Evolutionary conservation across 2,888 invertebrate genomes (phyloP).

Genomic region (Creontiades dilutus): DNA sequence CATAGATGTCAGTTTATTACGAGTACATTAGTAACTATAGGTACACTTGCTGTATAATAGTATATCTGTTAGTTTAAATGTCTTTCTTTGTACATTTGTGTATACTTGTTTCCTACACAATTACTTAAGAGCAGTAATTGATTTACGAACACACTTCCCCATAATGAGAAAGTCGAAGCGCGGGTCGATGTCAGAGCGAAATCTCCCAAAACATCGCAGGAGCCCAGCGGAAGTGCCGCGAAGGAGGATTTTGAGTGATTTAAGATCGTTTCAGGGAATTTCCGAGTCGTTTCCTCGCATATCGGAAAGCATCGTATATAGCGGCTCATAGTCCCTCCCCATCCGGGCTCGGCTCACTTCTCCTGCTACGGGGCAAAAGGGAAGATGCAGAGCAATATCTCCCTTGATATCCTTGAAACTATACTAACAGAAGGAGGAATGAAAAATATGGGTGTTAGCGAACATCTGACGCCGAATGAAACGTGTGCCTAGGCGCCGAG

Average conservation of each 20-base stretch:
- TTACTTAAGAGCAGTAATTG: too few species aligned
- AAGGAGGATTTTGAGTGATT: conserved; percentile 13
- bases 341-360: neutral
- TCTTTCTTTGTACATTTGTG: too few species aligned
- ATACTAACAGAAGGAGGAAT: neutral
- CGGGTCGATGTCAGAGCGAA: too few species aligned
- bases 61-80: too few species aligned
- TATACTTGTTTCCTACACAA: too few species aligned
- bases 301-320: conserved; percentile 4
- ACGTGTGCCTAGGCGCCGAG: neutral
- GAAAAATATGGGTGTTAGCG: neutral
- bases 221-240: neutral
- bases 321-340: neutral
- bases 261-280: conserved; percentile 19
- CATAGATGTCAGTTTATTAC: too few species aligned
- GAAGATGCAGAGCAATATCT: neutral
- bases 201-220: too few species aligned
- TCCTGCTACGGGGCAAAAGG: neutral
- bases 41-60: too few species aligned
- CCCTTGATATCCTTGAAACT: conserved; percentile 1
- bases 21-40: too few species aligned
- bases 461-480: neutral
- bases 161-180: too few species aligned
- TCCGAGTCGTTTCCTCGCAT: conserved; percentile 28
- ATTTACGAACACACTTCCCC: too few species aligned